Percentiles rank a stretch among this genome's conserved stretches.
Evolutionary conservation across 2,113 vertebrate genomes (phyloP).

Genomic region (Microtus oregoni): DNA sequence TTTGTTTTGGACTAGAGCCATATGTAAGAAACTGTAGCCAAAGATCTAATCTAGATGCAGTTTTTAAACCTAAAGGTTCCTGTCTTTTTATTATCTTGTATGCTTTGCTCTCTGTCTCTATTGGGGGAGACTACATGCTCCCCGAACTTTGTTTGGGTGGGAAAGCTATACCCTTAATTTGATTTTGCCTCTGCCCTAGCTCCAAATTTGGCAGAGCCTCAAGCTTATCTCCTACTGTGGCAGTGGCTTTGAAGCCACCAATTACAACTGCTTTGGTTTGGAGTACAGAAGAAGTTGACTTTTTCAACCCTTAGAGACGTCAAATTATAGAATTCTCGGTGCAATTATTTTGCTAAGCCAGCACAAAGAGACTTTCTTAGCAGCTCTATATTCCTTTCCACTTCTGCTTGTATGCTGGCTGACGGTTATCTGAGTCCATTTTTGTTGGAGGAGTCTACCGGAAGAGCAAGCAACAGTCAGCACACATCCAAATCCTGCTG

Average conservation of each 20-base stretch:
- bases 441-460: conserved; percentile 38
- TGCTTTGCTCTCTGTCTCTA: conserved; percentile 22
- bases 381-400: conserved; percentile 43
- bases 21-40: conserved; percentile 74
- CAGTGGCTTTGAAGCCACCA: conserved; percentile 77
- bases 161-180: conserved; percentile 75
- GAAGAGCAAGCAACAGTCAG: conserved; percentile 40
- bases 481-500: conserved; percentile 4
- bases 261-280: conserved; percentile 68
- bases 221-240: conserved; percentile 70
- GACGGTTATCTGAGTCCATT: conserved; percentile 44
- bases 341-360: conserved; percentile 72
- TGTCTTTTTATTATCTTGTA: conserved; percentile 68
- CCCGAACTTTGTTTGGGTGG: conserved; percentile 62
- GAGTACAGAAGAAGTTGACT: conserved; percentile 70
- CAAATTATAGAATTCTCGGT: conserved; percentile 65
- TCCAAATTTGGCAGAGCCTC: conserved; percentile 59
- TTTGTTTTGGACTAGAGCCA: conserved; percentile 81
- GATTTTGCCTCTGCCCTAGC: conserved; percentile 71
- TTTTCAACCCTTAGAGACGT: conserved; percentile 68
- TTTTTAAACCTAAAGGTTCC: conserved; percentile 71
- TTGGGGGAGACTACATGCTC: conserved; percentile 51
- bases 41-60: conserved; percentile 73
- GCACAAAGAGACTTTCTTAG: conserved; percentile 69
- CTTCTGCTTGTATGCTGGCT: background rate